Percentiles rank a stretch among this genome's conserved stretches.
Conservation (phyloP, 2,888 invertebrate species). For the Agrochola circellaris region DNA sequence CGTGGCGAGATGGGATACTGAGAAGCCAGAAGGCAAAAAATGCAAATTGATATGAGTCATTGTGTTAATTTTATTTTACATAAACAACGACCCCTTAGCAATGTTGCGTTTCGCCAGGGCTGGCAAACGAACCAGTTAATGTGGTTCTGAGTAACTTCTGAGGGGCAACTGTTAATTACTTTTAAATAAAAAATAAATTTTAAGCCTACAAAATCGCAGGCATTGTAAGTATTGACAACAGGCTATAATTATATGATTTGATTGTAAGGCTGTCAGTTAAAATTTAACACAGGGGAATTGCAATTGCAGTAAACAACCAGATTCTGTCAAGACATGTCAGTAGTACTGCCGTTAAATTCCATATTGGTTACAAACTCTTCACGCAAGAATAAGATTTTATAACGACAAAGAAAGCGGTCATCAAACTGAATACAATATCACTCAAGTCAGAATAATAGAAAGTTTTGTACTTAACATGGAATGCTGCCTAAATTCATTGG, state of each 20-base stretch:
- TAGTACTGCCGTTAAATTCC: not conserved
- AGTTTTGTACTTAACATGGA: conserved; percentile 44
- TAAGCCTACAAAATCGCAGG: too few species aligned
- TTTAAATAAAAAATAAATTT: not conserved
- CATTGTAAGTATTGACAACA: not conserved
- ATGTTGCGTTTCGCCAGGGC: conserved; percentile 54
- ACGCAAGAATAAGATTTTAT: conserved; percentile 28
- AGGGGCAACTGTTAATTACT: not conserved
- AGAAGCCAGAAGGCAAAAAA: conserved; percentile 65
- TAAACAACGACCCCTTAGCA: conserved; percentile 63
- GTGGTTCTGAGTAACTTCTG: conserved; percentile 7
- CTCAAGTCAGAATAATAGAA: conserved; percentile 47
- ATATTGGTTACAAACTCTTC: conserved; percentile 1
- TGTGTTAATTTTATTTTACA: conserved; percentile 64
- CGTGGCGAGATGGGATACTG: conserved; percentile 55
- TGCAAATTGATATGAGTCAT: conserved; percentile 69
- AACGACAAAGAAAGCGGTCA: conserved; percentile 44
- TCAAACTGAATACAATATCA: conserved; percentile 43
- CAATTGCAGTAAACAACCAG: too few species aligned
- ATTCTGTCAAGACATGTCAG: too few species aligned
- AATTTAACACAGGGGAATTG: not conserved
- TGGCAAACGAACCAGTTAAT: conserved; percentile 35
- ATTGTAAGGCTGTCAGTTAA: not conserved
- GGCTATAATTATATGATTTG: not conserved
- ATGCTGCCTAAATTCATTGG: conserved; percentile 49